Percentiles rank a stretch among this genome's conserved stretches.
Evolutionary conservation across 2,888 invertebrate genomes (phyloP).

Genomic region (Eledona agricola): DNA sequence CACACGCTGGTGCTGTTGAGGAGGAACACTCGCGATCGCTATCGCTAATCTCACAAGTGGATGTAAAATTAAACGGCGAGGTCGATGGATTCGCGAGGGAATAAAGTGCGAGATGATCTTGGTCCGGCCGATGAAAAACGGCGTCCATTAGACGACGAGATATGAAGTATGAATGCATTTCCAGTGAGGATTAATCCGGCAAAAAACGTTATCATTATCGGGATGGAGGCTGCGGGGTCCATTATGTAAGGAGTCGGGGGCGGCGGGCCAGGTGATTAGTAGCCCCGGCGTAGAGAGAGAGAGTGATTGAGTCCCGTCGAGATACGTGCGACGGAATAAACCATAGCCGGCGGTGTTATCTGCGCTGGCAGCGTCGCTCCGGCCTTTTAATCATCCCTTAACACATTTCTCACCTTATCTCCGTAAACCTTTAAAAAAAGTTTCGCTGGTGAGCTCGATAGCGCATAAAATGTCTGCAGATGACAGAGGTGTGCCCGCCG

Average conservation of each 20-base stretch:
- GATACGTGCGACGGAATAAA: conserved; percentile 57
- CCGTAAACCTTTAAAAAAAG: conserved; percentile 52
- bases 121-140: conserved; percentile 58
- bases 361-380: conserved; percentile 57
- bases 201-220: conserved; percentile 57
- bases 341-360: conserved; percentile 56
- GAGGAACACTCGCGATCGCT: conserved; percentile 38
- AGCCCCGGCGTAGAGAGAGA: conserved; percentile 52
- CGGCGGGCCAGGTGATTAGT: conserved; percentile 57
- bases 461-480: conserved; percentile 51
- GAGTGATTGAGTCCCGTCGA: conserved; percentile 60
- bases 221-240: conserved; percentile 41
- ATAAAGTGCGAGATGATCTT: too few relatives aligned
- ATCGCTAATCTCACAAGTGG: conserved; percentile 37
- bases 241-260: conserved; percentile 47
- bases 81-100: conserved; percentile 37
- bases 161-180: conserved; percentile 63
- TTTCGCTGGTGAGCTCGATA: conserved; percentile 48
- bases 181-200: conserved; percentile 60
- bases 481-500: conserved; percentile 59
- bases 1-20: conserved; percentile 35
- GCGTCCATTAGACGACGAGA: conserved; percentile 59
- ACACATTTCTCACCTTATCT: conserved; percentile 61
- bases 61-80: conserved; percentile 39
- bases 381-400: conserved; percentile 62